These are phyloP conservation scores for Ovis aries DNA, from an alignment of 2,113 vertebrate species.

Conservation along the genomic window ARS-UI_Ramb_v3.0 NC_056059.1:47023501-47024000, in stretches of 20 bases:
- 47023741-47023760: neutral
- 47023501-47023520: neutral
- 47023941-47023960: neutral
- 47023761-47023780: neutral
- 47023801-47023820: neutral
- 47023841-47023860: neutral
- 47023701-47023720: neutral
- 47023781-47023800: neutral
- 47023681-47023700: neutral
- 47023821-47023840: neutral
- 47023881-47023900: fast-evolving
- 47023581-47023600: neutral
- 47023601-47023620: neutral
- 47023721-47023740: neutral
- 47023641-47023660: neutral
- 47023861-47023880: neutral
- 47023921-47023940: neutral
- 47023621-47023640: neutral
- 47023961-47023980: neutral
- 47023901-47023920: neutral
- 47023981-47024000: neutral
- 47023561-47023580: neutral
- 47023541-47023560: neutral
- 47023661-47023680: neutral
- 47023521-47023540: neutral